phyloP scores from a whole-genome alignment of 2,113 vertebrate species.

The Paratilapia polleni region DNA sequence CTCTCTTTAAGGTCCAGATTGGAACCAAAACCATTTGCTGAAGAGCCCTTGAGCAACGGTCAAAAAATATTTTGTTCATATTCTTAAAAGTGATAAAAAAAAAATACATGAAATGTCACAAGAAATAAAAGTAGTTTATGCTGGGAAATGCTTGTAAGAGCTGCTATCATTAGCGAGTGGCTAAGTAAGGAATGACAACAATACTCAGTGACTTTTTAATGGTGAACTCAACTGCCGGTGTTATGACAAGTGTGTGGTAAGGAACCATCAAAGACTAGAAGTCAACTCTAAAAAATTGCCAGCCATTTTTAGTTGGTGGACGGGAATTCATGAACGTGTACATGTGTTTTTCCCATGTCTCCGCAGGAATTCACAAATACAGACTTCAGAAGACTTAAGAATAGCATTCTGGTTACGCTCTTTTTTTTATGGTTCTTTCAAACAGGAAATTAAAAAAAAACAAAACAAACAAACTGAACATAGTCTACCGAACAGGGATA shows the following conservation, averaged over 20 bases:
- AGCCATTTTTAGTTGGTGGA: constrained; percentile 23
- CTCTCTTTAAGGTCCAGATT: background rate
- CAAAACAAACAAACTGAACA: no score
- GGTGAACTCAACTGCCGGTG: background rate
- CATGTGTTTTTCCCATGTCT: background rate
- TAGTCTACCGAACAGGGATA: background rate
- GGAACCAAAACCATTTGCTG: background rate
- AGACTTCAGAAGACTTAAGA: constrained; percentile 66
- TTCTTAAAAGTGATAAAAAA: background rate
- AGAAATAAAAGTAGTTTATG: background rate
- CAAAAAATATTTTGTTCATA: background rate
- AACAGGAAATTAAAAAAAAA: background rate
- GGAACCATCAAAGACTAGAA: background rate
- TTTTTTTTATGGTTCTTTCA: constrained; percentile 10
- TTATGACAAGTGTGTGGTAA: constrained; percentile 42
- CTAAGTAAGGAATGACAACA: constrained; percentile 33
- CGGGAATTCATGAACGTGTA: background rate
- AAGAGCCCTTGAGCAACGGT: background rate
- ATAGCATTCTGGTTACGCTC: constrained; percentile 56
- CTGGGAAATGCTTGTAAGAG: background rate
- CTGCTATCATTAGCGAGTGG: background rate
- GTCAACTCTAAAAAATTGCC: constrained; percentile 5
- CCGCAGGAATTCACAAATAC: constrained; percentile 24
- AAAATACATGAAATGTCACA: background rate
- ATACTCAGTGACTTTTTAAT: background rate